Conservation (phyloP, 2,888 invertebrate genomes). For the Mellilla xanthometata region DNA sequence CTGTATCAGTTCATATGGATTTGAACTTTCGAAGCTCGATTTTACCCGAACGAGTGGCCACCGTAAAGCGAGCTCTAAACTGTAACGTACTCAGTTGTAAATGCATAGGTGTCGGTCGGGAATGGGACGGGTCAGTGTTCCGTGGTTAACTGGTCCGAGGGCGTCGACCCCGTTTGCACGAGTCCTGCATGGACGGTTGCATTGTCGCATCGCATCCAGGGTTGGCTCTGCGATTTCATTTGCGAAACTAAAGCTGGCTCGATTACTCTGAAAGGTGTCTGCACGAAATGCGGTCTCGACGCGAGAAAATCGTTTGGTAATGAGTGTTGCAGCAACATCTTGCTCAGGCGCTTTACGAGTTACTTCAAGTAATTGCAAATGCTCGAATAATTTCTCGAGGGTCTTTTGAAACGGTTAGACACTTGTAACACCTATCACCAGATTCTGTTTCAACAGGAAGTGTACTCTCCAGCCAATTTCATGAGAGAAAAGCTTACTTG, state of each 20-base stretch:
- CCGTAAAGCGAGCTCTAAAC: conserved; percentile 41
- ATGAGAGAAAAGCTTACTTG: background rate
- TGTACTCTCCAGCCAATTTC: background rate
- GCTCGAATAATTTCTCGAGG: too few relatives aligned
- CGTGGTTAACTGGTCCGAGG: conserved; percentile 56
- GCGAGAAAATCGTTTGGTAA: conserved; percentile 10
- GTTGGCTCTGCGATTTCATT: conserved; percentile 37
- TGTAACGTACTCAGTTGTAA: conserved; percentile 38
- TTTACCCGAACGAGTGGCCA: conserved; percentile 31
- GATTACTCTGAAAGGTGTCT: background rate
- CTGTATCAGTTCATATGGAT: conserved; percentile 36
- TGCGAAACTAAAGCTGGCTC: background rate
- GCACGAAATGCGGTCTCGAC: too few relatives aligned
- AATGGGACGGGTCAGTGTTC: conserved; percentile 66
- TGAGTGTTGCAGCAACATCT: background rate
- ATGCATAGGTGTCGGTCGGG: conserved; percentile 39
- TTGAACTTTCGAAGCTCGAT: conserved; percentile 45
- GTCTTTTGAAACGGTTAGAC: too few relatives aligned
- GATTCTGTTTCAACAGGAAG: background rate
- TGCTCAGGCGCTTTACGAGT: too few relatives aligned
- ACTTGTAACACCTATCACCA: too few relatives aligned
- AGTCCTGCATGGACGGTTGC: conserved; percentile 56
- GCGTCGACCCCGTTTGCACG: conserved; percentile 62
- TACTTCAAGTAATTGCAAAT: too few relatives aligned
- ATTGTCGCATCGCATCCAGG: conserved; percentile 59